Evolutionary conservation across 2,797 vertebrate genomes (phyloP).

Genomic region (Urosaurus nigricauda): DNA sequence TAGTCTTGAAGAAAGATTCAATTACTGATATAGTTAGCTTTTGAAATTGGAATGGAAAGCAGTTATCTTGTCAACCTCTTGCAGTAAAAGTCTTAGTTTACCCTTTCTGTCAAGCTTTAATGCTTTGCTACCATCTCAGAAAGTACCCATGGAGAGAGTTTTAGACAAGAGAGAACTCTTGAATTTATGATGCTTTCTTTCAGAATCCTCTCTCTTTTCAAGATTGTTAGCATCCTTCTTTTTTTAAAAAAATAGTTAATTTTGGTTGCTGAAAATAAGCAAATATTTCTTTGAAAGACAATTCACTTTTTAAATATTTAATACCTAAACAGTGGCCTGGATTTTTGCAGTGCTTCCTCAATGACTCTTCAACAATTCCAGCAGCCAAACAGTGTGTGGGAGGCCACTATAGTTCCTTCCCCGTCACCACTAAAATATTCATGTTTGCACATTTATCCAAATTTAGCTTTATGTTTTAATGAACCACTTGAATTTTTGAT

Average conservation of each 20-base stretch:
- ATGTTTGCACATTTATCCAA: conserved; percentile 66
- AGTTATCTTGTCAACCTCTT: no score
- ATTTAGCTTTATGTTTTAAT: conserved; percentile 49
- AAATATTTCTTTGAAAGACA: conserved; percentile 62
- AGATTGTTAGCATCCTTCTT: neutral
- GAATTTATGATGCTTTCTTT: neutral
- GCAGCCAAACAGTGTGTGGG: conserved; percentile 37
- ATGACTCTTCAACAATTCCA: conserved; percentile 54
- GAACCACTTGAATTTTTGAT: conserved; percentile 31
- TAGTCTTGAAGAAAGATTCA: no score
- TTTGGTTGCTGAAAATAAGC: conserved; percentile 27
- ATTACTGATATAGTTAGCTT: no score
- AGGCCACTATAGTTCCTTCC: conserved; percentile 53
- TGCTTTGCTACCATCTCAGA: neutral
- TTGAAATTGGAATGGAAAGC: no score
- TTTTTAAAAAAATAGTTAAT: neutral
- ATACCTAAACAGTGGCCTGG: conserved; percentile 49
- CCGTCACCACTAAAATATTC: conserved; percentile 73
- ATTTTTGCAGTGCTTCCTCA: conserved; percentile 56
- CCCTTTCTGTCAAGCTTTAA: neutral
- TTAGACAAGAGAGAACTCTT: neutral
- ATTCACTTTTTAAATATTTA: conserved; percentile 70
- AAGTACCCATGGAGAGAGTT: neutral
- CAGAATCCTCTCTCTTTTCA: neutral
- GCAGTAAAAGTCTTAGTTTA: neutral